Conservation (phyloP, 2,113 vertebrate species). For the Hemichromis elongatus region DNA sequence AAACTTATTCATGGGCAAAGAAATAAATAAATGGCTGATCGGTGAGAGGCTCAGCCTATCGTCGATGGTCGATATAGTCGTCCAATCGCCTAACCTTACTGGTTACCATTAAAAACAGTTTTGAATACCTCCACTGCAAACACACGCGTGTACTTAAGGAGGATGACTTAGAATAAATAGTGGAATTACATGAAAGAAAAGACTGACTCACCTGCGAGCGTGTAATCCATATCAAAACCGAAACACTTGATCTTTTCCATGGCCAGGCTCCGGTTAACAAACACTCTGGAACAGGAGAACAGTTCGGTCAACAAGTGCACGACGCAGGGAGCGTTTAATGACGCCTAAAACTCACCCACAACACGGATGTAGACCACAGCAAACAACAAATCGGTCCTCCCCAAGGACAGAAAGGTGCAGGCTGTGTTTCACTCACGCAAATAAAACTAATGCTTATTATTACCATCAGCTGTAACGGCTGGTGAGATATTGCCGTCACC, state of each 20-base stretch:
- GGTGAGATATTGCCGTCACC: neutral
- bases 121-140: neutral
- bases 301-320: neutral
- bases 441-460: neutral
- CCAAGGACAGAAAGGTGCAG: neutral
- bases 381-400: neutral
- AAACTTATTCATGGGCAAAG: no score
- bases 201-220: conserved; percentile 85
- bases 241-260: conserved; percentile 99
- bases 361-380: neutral
- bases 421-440: neutral
- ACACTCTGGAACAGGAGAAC: conserved; percentile 79
- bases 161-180: accelerated
- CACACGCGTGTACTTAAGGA: neutral
- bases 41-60: no score
- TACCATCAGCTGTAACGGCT: neutral
- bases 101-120: neutral
- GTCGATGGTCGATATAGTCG: neutral
- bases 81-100: neutral
- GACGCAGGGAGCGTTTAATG: accelerated
- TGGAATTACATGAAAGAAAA: neutral
- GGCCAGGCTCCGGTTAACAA: conserved; percentile 98
- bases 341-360: neutral
- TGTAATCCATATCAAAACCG: conserved; percentile 99
- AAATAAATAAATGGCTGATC: no score